Base-by-base conservation (phyloP, 2,888 invertebrate species). In the Dasypolia templi region DNA sequence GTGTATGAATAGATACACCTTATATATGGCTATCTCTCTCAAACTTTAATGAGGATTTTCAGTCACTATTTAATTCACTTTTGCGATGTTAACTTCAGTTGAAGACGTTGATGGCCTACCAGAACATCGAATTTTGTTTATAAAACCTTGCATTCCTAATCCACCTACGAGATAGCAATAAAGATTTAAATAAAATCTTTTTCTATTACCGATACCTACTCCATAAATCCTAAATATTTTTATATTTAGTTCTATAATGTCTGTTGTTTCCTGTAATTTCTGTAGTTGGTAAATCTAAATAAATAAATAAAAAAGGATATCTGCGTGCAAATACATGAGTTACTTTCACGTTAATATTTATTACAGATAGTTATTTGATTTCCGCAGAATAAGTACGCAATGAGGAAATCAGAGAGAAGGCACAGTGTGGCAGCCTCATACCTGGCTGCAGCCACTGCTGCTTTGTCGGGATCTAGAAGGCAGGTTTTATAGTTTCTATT, bases 361-460 rank as follows among this genome's bases (percentile, higher is more conserved):
- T 19, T 17, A 7, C 12, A 51, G 32, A 49, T 32, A 44, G 22
- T 11, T 49, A 19, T 29, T 68, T 51, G 19, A 68, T 59, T 55
- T 71, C n/a, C 26, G 2, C 56, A 91, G 89, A 84, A 85, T 59
- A 87, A 88, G 66, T 89, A 83, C 56, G 29, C 80, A 32, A 83
- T 76, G 46, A 87, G 89, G 69, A 66, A 84, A 29, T 72, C 82
- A 58, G 93, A 93, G 53, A 93, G 88, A 69, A 90, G 94, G 53
- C 94, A 93, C 63, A 95, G 94, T 64, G 91, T 93, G 5, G 96
- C 95, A 9, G 96, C 95, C 0, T 91, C 91, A 22, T 96, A 92
- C 79, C 86, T 95, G 17, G 96, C 96, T 1, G 92, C 95, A 5
- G 95, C 96, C 3, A 96, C 96, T 0, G 95, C 95, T 2, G 93